Percentiles rank a stretch among this genome's conserved stretches.
phyloP scores from a whole-genome alignment of 1,140 invertebrate species.

The Drosophila simulans region DNA sequence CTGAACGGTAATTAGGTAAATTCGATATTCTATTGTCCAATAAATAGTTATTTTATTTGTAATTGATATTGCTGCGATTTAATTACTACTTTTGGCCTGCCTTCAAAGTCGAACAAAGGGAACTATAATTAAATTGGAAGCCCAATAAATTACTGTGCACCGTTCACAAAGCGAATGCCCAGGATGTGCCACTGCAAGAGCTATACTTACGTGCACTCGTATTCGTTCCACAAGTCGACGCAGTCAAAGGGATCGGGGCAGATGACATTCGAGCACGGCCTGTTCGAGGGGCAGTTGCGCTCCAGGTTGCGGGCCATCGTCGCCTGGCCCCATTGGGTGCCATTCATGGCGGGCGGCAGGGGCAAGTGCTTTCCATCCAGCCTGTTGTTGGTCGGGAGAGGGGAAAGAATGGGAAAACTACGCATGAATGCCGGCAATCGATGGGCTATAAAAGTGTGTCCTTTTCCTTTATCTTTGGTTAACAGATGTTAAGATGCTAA shows the following conservation, averaged over 20 bases:
- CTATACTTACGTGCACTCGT: slow-evolving; percentile 88
- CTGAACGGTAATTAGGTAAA: no score
- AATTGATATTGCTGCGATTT: background rate
- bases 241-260: slow-evolving; percentile 88
- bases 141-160: background rate
- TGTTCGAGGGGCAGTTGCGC: slow-evolving; percentile 87
- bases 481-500: no score
- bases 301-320: slow-evolving; percentile 85
- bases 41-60: background rate
- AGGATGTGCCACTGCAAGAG: background rate
- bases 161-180: slow-evolving; percentile 1
- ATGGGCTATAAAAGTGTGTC: background rate
- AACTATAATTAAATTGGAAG: slow-evolving; percentile 7
- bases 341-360: slow-evolving; percentile 87
- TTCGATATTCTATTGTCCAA: background rate
- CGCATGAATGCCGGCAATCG: slow-evolving; percentile 17
- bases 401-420: slow-evolving; percentile 13
- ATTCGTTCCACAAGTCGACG: slow-evolving; percentile 88
- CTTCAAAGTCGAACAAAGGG: slow-evolving; percentile 2
- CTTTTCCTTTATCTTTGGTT: background rate
- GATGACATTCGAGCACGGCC: slow-evolving; percentile 87
- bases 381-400: slow-evolving; percentile 81
- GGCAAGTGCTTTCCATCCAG: slow-evolving; percentile 88
- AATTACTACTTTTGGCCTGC: background rate
- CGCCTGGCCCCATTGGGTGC: slow-evolving; percentile 88